A percentile compares a stretch with the other conserved stretches of the same genome.
Evolutionary conservation across 2,797 vertebrate species (phyloP).

Genomic region (Leuciscus waleckii): DNA sequence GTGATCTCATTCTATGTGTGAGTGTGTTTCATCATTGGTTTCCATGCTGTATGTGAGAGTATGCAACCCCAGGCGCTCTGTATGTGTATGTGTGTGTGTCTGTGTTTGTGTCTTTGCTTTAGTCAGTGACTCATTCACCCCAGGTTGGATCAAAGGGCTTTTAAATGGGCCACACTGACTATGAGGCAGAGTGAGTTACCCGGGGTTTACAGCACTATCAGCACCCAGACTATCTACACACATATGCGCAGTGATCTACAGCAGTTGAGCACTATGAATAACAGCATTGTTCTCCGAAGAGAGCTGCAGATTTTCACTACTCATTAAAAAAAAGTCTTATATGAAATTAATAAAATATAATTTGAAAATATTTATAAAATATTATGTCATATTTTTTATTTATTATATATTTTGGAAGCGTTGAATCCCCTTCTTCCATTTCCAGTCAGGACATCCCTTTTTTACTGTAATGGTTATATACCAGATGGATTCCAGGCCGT

Average conservation of each 20-base stretch:
- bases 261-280: slow-evolving; percentile 41
- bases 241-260: slow-evolving; percentile 23
- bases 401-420: neutral
- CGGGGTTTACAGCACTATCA: slow-evolving; percentile 48
- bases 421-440: neutral
- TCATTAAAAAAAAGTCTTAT: neutral
- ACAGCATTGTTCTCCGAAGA: slow-evolving; percentile 40
- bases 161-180: slow-evolving; percentile 46
- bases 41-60: slow-evolving; percentile 58
- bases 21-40: slow-evolving; percentile 55
- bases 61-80: slow-evolving; percentile 33
- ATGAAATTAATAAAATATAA: neutral
- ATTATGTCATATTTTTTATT: neutral
- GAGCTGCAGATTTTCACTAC: neutral
- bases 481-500: neutral
- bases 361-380: neutral
- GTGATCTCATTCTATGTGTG: slow-evolving; percentile 51
- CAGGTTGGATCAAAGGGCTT: slow-evolving; percentile 56
- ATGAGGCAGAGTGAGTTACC: slow-evolving; percentile 41
- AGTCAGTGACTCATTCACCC: slow-evolving; percentile 59
- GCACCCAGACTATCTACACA: slow-evolving; percentile 43
- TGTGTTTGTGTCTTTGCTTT: slow-evolving; percentile 29
- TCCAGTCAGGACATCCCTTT: slow-evolving; percentile 24
- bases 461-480: slow-evolving; percentile 26
- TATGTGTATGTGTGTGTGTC: slow-evolving; percentile 32